A percentile compares a stretch with the other conserved stretches of the same genome.
These are phyloP conservation scores for Sinohyriopsis cumingii DNA, from an alignment of 2,888 invertebrate species.

Conservation along the genomic window DNA sequence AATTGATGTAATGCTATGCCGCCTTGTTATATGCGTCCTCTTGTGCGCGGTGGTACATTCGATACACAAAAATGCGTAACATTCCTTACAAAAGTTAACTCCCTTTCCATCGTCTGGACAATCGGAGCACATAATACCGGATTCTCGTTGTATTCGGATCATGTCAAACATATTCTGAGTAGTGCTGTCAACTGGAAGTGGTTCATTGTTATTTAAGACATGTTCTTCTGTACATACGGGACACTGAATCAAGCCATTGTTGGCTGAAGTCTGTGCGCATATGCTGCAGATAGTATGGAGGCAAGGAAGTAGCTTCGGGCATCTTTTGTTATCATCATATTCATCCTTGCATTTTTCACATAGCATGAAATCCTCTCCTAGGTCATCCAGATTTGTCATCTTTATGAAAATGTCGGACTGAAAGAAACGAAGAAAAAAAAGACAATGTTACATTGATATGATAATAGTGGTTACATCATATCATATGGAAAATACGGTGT, in stretches of 20 bases:
- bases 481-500: too few species aligned
- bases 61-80: slow-evolving; percentile 44
- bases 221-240: slow-evolving; percentile 35
- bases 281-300: slow-evolving; percentile 44
- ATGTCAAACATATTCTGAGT: slow-evolving; percentile 47
- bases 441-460: too few species aligned
- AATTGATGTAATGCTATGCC: slow-evolving; percentile 36
- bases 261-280: slow-evolving; percentile 29
- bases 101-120: slow-evolving; percentile 45
- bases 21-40: slow-evolving; percentile 45
- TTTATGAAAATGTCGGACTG: slow-evolving; percentile 3
- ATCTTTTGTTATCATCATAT: slow-evolving; percentile 42
- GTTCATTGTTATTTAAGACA: slow-evolving; percentile 22
- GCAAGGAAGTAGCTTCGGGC: slow-evolving; percentile 45
- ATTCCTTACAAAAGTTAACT: slow-evolving; percentile 43
- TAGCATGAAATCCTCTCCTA: slow-evolving; percentile 38
- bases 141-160: slow-evolving; percentile 41
- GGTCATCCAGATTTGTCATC: slow-evolving; percentile 37
- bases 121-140: slow-evolving; percentile 41
- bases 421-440: too few species aligned
- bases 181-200: slow-evolving; percentile 37
- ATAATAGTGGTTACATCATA: too few species aligned
- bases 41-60: slow-evolving; percentile 47
- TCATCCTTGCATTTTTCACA: slow-evolving; percentile 45
- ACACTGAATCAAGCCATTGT: slow-evolving; percentile 29